Conservation (phyloP, 2,797 vertebrate genomes). For the Hemibagrus guttatus region DNA sequence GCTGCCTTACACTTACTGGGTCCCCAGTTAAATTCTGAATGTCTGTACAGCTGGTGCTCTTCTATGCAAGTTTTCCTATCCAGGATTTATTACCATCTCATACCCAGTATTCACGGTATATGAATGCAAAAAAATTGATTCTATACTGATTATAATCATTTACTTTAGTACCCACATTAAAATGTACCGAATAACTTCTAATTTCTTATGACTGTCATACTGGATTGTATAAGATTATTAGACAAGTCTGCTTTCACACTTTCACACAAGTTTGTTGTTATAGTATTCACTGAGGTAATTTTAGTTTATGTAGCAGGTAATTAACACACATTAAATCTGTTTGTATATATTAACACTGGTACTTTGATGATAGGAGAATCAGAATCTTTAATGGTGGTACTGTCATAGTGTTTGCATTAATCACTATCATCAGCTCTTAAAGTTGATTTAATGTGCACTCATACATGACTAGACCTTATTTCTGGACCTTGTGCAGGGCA, state of each 20-base stretch:
- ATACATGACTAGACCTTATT: background rate
- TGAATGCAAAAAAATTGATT: background rate
- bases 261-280: background rate
- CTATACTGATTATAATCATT: background rate
- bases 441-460: constrained; percentile 32
- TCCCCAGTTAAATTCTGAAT: background rate
- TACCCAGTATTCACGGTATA: background rate
- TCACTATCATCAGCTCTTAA: constrained; percentile 12
- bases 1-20: background rate
- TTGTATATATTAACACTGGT: constrained; percentile 18
- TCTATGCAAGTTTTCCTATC: background rate
- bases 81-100: background rate
- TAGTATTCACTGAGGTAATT: background rate
- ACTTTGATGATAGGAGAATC: constrained; percentile 7
- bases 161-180: background rate
- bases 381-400: constrained; percentile 14
- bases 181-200: background rate
- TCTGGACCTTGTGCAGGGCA: constrained; percentile 37
- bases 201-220: background rate
- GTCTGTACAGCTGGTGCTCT: background rate
- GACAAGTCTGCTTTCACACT: background rate
- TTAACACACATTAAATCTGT: constrained; percentile 17
- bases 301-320: constrained; percentile 21
- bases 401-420: constrained; percentile 10
- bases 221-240: background rate